These are phyloP conservation scores for Pachydiplax longipennis DNA, from an alignment of 2,888 invertebrate genomes.

Conservation along the genomic window DNA sequence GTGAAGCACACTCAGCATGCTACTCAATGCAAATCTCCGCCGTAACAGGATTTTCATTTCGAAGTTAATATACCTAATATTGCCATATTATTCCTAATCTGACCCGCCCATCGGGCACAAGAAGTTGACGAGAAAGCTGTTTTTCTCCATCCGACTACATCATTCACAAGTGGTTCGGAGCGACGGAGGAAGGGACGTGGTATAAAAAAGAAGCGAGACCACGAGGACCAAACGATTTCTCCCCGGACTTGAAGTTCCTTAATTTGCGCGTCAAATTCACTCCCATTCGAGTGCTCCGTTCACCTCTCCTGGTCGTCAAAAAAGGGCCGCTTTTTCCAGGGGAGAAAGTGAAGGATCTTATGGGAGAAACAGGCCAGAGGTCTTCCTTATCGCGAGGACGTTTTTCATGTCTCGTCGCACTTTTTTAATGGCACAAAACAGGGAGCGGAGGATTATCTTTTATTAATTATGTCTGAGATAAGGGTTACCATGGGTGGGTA, in stretches of 20 bases:
- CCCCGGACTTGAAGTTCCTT: background rate
- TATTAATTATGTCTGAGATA: too few relatives aligned
- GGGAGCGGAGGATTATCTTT: too few relatives aligned
- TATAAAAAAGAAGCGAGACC: background rate
- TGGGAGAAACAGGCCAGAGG: too few relatives aligned
- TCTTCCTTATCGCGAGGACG: background rate
- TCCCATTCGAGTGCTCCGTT: background rate
- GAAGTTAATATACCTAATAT: background rate
- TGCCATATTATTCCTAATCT: slow-evolving; percentile 6
- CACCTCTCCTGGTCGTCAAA: background rate
- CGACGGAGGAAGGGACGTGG: background rate
- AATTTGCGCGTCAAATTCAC: background rate
- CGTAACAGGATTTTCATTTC: too few relatives aligned
- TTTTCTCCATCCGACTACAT: background rate
- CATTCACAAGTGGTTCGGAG: slow-evolving; percentile 18
- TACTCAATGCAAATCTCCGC: too few relatives aligned
- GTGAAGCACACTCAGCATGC: background rate
- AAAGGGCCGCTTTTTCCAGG: background rate
- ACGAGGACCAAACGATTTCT: background rate
- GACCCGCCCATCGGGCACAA: background rate
- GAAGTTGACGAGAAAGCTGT: background rate
- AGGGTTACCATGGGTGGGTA: too few relatives aligned
- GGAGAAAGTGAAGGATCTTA: too few relatives aligned
- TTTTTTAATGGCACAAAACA: too few relatives aligned
- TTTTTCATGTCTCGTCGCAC: background rate